phyloP scores from a whole-genome alignment of 2,888 invertebrate genomes.

The Oeneis ivallda region DNA sequence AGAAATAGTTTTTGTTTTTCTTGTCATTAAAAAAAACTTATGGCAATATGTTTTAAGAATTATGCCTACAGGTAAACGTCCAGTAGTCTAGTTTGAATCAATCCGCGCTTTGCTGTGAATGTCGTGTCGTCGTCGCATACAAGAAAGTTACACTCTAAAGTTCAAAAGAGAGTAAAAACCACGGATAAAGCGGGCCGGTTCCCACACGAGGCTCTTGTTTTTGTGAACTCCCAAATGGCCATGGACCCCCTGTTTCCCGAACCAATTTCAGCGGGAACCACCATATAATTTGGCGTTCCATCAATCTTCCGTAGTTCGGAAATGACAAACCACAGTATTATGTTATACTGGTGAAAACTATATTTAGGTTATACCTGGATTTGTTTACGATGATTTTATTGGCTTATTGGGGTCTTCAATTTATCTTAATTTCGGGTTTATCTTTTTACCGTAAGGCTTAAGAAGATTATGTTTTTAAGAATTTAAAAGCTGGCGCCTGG shows the following conservation, averaged over 20 bases:
- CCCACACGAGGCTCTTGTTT: slow-evolving; percentile 64
- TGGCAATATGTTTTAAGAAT: too few species aligned
- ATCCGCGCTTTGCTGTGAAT: not conserved
- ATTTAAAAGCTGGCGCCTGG: slow-evolving; percentile 7
- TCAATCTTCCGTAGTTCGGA: slow-evolving; percentile 68
- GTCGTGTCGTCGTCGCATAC: slow-evolving; percentile 1
- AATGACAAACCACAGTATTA: slow-evolving; percentile 58
- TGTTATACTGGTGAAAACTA: slow-evolving; percentile 23
- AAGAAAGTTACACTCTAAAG: slow-evolving; percentile 48
- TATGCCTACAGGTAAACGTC: too few species aligned
- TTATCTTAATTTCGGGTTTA: slow-evolving; percentile 7
- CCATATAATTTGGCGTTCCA: slow-evolving; percentile 72
- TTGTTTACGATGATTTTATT: slow-evolving; percentile 13
- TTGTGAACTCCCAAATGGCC: slow-evolving; percentile 57
- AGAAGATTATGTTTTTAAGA: slow-evolving; percentile 2
- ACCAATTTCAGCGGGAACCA: slow-evolving; percentile 65
- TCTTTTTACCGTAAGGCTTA: slow-evolving; percentile 8
- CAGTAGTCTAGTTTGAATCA: too few species aligned
- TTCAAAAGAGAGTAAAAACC: slow-evolving; percentile 53
- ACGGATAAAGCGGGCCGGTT: slow-evolving; percentile 60
- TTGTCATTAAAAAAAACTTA: too few species aligned
- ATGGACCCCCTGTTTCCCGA: slow-evolving; percentile 42
- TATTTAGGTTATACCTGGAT: slow-evolving; percentile 14
- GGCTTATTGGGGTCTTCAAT: not conserved
- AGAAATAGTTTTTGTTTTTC: too few species aligned